Conservation (phyloP, 2,113 vertebrate genomes). For the Prunella fulvescens region DNA sequence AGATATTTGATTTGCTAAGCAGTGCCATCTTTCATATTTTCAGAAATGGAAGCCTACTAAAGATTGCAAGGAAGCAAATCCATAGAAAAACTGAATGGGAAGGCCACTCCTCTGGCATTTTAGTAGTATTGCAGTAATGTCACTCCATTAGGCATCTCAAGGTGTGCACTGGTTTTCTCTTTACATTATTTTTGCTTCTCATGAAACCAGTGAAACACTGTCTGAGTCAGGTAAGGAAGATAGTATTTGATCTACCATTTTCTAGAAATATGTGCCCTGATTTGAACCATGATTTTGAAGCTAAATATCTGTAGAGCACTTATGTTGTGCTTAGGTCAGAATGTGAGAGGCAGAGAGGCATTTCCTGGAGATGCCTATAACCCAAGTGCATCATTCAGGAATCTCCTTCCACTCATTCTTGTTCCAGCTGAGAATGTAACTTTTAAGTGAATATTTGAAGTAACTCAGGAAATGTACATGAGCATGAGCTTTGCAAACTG, state of each 20-base stretch:
- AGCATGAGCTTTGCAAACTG: background rate
- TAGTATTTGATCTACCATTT: background rate
- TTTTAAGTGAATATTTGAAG: background rate
- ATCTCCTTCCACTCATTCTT: background rate
- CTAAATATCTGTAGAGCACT: background rate
- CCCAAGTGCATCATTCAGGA: background rate
- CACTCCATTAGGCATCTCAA: background rate
- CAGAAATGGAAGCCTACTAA: background rate
- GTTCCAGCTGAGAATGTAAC: background rate
- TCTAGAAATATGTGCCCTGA: background rate
- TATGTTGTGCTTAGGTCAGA: background rate
- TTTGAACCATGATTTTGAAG: background rate
- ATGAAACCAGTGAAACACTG: background rate
- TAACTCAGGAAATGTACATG: background rate
- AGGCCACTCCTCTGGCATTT: background rate
- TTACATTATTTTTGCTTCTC: background rate
- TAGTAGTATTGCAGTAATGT: background rate
- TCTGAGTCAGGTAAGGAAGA: background rate
- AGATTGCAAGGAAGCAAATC: background rate
- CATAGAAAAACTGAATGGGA: background rate
- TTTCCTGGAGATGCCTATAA: background rate
- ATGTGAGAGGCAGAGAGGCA: background rate
- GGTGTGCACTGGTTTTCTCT: background rate
- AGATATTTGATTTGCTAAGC: background rate
- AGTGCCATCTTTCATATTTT: background rate